Conservation (phyloP, 2,113 vertebrate genomes). For the Coreoperca whiteheadi region DNA sequence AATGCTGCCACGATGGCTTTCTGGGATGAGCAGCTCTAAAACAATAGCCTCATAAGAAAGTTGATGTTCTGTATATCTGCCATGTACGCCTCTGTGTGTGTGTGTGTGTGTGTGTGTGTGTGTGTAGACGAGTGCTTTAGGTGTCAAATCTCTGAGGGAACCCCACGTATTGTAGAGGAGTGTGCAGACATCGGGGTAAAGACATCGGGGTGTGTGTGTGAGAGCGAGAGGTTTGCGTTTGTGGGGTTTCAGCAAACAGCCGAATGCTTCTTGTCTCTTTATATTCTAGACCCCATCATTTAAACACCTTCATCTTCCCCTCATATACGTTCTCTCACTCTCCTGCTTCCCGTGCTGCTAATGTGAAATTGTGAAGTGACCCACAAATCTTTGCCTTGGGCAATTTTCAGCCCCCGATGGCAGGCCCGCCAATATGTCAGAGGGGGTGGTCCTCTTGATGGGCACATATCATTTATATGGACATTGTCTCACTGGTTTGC, state of each 20-base stretch:
- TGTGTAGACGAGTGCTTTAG: not conserved
- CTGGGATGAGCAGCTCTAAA: constrained; percentile 63
- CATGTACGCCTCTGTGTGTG: not conserved
- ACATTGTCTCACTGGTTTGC: constrained; percentile 51
- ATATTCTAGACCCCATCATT: constrained; percentile 27
- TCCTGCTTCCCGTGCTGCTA: not conserved
- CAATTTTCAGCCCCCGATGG: constrained; percentile 22
- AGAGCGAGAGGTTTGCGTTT: not conserved
- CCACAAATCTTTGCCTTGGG: constrained; percentile 55
- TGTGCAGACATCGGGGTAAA: constrained; percentile 15
- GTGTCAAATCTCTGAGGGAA: constrained; percentile 12
- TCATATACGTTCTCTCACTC: not conserved
- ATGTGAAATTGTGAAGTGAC: constrained; percentile 33
- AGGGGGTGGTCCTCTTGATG: constrained; percentile 29
- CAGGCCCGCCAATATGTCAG: constrained; percentile 45
- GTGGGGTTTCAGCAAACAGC: constrained; percentile 5
- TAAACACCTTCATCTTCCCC: not conserved
- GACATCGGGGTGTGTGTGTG: constrained; percentile 13
- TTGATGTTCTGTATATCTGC: constrained; percentile 54
- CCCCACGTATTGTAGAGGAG: not conserved
- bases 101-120: not conserved
- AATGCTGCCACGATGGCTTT: constrained; percentile 52
- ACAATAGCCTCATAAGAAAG: constrained; percentile 64
- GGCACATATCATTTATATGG: constrained; percentile 51
- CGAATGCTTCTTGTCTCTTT: constrained; percentile 30